Conservation (phyloP, 2,797 vertebrate species). For the Sebastes vulpes region DNA sequence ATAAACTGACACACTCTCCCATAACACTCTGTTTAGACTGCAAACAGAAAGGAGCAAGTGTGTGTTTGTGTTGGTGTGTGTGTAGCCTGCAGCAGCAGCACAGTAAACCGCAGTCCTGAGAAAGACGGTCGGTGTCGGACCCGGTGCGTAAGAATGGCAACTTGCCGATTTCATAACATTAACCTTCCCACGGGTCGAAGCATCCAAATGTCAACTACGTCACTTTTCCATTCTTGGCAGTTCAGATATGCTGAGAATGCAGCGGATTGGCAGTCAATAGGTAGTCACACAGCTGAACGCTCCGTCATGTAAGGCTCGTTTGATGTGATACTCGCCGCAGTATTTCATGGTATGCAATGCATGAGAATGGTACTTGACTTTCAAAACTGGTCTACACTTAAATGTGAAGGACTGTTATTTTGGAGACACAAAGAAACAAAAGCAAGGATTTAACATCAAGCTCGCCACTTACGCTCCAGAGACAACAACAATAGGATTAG, state of each 20-base stretch:
- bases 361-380: constrained; percentile 26
- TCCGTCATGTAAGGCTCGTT: neutral
- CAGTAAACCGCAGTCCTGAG: constrained; percentile 20
- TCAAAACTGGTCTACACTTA: constrained; percentile 38
- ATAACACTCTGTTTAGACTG: constrained; percentile 75
- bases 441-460: constrained; percentile 64
- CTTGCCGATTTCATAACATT: constrained; percentile 17
- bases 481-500: constrained; percentile 77
- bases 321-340: constrained; percentile 14
- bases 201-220: constrained; percentile 17
- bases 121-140: neutral
- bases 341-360: neutral
- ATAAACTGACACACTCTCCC: constrained; percentile 70
- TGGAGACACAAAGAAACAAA: constrained; percentile 58
- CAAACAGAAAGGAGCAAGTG: constrained; percentile 64
- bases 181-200: constrained; percentile 22
- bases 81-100: neutral
- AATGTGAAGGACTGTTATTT: constrained; percentile 46
- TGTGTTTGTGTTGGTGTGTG: constrained; percentile 25
- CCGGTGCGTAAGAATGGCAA: constrained; percentile 22
- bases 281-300: neutral
- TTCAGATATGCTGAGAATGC: constrained; percentile 21
- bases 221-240: constrained; percentile 12
- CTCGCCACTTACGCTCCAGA: constrained; percentile 55
- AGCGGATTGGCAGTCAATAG: neutral